These are phyloP conservation scores for Metallyticus violacea DNA, from an alignment of 2,888 invertebrate species.

Conservation along the genomic window DNA sequence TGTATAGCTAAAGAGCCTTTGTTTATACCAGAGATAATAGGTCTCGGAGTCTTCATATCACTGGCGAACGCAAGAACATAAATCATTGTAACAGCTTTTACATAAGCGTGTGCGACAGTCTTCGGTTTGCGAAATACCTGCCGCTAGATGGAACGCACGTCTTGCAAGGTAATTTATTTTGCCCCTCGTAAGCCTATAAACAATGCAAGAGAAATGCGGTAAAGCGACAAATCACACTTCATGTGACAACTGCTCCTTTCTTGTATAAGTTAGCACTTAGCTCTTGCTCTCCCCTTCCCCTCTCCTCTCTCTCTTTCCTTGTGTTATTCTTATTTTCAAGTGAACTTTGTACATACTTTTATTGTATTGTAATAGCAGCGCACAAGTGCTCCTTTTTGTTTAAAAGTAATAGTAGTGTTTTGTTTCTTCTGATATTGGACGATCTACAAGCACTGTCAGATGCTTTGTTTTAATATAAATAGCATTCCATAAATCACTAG, in stretches of 20 bases:
- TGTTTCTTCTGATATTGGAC: not conserved
- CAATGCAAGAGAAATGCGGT: not conserved
- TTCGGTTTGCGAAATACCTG: not conserved
- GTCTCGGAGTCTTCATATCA: not conserved
- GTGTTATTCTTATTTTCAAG: not conserved
- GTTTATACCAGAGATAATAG: too few species aligned
- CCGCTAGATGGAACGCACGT: not conserved
- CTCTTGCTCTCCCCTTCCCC: not conserved
- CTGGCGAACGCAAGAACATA: not conserved
- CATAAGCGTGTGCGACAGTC: not conserved
- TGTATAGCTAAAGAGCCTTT: too few species aligned
- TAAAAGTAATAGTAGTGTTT: too few species aligned
- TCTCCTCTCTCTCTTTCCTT: not conserved
- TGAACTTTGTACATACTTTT: not conserved
- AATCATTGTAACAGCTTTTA: not conserved
- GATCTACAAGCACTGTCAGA: too few species aligned
- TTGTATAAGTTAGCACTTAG: not conserved
- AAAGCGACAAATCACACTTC: not conserved
- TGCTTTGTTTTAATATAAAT: not conserved
- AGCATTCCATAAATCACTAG: too few species aligned
- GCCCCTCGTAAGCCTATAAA: not conserved
- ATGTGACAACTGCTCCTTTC: not conserved
- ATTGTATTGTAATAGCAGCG: not conserved
- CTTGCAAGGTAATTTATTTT: not conserved
- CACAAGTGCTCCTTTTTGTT: too few species aligned